A percentile compares a stretch with the other conserved stretches of the same genome.
These are phyloP conservation scores for Macrobrachium nipponense DNA, from an alignment of 1,140 invertebrate species.

Conservation along the genomic window DNA sequence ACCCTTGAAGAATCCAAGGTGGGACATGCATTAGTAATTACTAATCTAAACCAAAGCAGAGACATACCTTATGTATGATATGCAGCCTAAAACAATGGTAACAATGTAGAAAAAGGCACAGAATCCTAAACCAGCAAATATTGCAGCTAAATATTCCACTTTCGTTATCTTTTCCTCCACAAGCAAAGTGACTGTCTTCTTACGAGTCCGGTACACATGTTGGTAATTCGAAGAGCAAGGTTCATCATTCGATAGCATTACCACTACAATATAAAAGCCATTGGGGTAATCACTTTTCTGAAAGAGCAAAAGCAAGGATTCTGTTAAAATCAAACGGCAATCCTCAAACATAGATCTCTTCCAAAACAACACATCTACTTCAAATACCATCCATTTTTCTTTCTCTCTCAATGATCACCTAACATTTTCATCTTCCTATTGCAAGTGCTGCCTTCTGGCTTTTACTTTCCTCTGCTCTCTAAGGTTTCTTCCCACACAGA, in stretches of 20 bases:
- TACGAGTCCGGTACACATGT: slow-evolving; percentile 65
- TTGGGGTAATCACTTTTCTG: slow-evolving; percentile 77
- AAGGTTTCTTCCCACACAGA: no score
- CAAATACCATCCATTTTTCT: no score
- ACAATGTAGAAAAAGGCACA: slow-evolving; percentile 76
- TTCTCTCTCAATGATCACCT: no score
- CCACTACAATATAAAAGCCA: slow-evolving; percentile 85
- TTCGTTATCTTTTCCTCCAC: slow-evolving; percentile 74
- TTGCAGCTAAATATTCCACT: slow-evolving; percentile 76
- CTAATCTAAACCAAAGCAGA: background rate
- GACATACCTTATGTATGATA: slow-evolving; percentile 71
- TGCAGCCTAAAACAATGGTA: slow-evolving; percentile 70
- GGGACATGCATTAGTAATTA: background rate
- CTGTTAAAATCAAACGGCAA: slow-evolving; percentile 9
- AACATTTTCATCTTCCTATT: no score
- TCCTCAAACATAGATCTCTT: background rate
- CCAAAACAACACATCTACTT: no score
- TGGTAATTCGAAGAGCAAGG: slow-evolving; percentile 74
- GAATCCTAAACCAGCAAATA: slow-evolving; percentile 71
- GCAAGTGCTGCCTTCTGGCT: no score
- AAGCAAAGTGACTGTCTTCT: slow-evolving; percentile 71
- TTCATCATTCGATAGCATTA: slow-evolving; percentile 81
- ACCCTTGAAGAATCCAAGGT: background rate
- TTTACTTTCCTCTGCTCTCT: no score
- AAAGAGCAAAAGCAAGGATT: slow-evolving; percentile 64